These are phyloP conservation scores for Osmoderma eremita DNA, from an alignment of 2,888 invertebrate species.

Conservation along the genomic window DNA sequence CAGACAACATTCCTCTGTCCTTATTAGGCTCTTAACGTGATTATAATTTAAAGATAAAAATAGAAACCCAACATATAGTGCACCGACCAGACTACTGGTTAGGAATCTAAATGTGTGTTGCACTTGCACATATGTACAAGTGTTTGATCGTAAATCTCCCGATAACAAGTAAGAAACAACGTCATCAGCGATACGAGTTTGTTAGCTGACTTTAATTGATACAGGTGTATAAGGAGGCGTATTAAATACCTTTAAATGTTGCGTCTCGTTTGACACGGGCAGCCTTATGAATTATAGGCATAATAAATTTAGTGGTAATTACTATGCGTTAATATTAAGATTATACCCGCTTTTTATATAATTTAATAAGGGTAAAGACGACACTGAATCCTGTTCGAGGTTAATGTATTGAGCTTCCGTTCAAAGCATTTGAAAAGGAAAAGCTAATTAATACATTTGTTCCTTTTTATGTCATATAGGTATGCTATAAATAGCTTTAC, in stretches of 20 bases:
- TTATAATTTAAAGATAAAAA: slow-evolving; percentile 14
- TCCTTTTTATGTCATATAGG: neutral
- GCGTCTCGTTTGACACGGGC: slow-evolving; percentile 26
- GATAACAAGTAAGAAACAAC: slow-evolving; percentile 22
- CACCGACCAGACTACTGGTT: slow-evolving; percentile 10
- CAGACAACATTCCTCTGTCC: no score
- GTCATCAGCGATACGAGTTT: slow-evolving; percentile 17
- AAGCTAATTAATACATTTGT: slow-evolving; percentile 26
- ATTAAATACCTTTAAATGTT: slow-evolving; percentile 34
- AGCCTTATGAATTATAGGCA: slow-evolving; percentile 19
- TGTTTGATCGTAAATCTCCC: slow-evolving; percentile 18
- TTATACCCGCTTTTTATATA: slow-evolving; percentile 15
- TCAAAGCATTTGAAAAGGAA: slow-evolving; percentile 3
- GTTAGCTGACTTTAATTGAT: slow-evolving; percentile 20
- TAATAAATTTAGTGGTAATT: slow-evolving; percentile 33
- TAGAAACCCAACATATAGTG: neutral
- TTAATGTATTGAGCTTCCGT: slow-evolving; percentile 16
- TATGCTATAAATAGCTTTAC: neutral
- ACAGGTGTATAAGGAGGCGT: slow-evolving; percentile 21
- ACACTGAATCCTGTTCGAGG: neutral
- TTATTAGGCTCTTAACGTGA: no score
- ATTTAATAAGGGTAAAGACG: neutral
- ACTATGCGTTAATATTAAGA: slow-evolving; percentile 19
- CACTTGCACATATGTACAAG: slow-evolving; percentile 13
- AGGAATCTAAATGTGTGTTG: slow-evolving; percentile 16